Conservation (phyloP, 2,113 vertebrate species). For the Microcebus jonahi region DNA sequence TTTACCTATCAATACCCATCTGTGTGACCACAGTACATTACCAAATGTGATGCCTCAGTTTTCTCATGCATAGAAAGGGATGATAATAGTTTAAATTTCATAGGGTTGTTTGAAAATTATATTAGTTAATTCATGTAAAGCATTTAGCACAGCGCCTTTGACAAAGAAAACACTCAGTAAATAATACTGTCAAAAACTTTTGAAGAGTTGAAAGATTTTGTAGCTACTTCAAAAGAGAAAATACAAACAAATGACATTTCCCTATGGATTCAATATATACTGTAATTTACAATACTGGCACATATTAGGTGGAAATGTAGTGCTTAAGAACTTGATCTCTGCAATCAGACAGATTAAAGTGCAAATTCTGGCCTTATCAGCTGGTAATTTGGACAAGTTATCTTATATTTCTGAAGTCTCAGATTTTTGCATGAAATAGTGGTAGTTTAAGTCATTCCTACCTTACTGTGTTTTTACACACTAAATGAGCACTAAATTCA, state of each 20-base stretch:
- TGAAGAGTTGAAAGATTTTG: neutral
- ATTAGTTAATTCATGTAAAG: neutral
- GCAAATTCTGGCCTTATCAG: neutral
- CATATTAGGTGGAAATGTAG: neutral
- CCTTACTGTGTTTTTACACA: neutral
- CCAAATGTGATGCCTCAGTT: neutral
- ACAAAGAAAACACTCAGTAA: slow-evolving; percentile 45
- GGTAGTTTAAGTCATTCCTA: neutral
- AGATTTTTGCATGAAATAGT: neutral
- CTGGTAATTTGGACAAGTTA: neutral
- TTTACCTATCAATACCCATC: neutral
- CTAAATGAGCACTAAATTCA: neutral
- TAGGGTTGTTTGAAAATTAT: neutral
- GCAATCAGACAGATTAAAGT: neutral
- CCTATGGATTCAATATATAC: neutral
- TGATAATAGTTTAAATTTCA: neutral
- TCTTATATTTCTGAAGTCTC: neutral
- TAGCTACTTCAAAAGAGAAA: neutral
- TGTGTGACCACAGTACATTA: neutral
- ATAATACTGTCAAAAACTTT: neutral
- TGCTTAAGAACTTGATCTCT: neutral
- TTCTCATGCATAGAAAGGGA: neutral
- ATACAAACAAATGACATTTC: neutral
- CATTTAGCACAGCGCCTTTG: neutral
- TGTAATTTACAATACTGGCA: neutral